Evolutionary conservation across 2,113 vertebrate species (phyloP).

Genomic region (Myrmecophaga tridactyla): DNA sequence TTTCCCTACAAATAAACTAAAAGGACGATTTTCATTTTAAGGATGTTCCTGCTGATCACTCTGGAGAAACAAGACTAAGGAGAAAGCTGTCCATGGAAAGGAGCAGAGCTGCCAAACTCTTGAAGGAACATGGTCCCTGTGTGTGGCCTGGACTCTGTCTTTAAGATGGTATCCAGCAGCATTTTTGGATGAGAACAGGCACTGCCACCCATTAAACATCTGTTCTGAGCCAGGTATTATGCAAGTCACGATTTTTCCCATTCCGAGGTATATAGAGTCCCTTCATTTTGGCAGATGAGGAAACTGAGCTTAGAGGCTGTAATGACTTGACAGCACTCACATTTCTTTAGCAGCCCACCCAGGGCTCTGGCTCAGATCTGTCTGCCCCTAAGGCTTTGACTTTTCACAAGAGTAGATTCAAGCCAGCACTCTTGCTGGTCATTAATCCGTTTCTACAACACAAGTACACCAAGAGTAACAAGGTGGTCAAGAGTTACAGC

Average conservation of each 20-base stretch:
- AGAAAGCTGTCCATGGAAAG: background rate
- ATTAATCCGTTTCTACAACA: background rate
- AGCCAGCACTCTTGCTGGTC: background rate
- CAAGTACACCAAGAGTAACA: background rate
- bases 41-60: background rate
- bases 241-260: background rate
- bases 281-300: background rate
- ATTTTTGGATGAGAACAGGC: background rate
- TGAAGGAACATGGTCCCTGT: background rate
- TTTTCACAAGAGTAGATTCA: background rate
- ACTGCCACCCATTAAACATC: background rate
- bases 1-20: slow-evolving; percentile 15
- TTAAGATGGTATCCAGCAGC: background rate
- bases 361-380: background rate
- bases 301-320: background rate
- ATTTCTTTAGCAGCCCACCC: background rate
- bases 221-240: background rate
- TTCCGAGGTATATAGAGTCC: background rate
- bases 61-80: background rate
- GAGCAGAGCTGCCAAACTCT: background rate
- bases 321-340: background rate
- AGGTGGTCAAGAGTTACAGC: background rate
- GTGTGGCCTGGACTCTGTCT: background rate
- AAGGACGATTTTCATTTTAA: slow-evolving; percentile 12
- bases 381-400: background rate